Evolutionary conservation across 1,140 invertebrate species (phyloP).

Genomic region (Conus betulinus): DNA sequence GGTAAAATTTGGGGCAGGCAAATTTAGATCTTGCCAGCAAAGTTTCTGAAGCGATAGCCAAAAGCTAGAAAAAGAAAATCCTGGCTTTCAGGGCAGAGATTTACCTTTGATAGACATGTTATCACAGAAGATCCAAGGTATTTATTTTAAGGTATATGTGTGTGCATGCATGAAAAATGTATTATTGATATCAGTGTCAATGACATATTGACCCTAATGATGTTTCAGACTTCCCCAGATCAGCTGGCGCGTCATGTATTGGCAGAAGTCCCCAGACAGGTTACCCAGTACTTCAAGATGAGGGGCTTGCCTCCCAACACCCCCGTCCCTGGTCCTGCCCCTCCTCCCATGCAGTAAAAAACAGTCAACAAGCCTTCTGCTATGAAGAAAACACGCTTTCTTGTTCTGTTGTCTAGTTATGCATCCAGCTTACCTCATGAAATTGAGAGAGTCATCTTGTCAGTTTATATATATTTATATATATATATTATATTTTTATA

Average conservation of each 20-base stretch:
- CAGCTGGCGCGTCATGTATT: constrained; percentile 76
- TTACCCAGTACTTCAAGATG: constrained; percentile 70
- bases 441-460: not conserved
- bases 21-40: too few species aligned
- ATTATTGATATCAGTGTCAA: not conserved
- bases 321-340: not conserved
- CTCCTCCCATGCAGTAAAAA: not conserved
- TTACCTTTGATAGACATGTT: too few species aligned
- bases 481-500: too few species aligned
- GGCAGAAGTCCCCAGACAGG: constrained; percentile 80
- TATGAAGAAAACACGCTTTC: not conserved
- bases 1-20: too few species aligned
- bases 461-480: too few species aligned
- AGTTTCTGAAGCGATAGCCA: too few species aligned
- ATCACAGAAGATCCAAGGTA: too few species aligned
- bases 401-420: not conserved
- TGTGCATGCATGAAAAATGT: constrained; percentile 15
- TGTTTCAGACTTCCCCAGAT: not conserved
- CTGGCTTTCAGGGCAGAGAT: too few species aligned
- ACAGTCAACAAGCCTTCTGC: not conserved
- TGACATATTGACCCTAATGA: not conserved
- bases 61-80: too few species aligned
- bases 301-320: constrained; percentile 48
- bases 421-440: not conserved
- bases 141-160: not conserved